Evolutionary conservation across 2,888 invertebrate genomes (phyloP).

Genomic region (Tetheella fluctuosa): DNA sequence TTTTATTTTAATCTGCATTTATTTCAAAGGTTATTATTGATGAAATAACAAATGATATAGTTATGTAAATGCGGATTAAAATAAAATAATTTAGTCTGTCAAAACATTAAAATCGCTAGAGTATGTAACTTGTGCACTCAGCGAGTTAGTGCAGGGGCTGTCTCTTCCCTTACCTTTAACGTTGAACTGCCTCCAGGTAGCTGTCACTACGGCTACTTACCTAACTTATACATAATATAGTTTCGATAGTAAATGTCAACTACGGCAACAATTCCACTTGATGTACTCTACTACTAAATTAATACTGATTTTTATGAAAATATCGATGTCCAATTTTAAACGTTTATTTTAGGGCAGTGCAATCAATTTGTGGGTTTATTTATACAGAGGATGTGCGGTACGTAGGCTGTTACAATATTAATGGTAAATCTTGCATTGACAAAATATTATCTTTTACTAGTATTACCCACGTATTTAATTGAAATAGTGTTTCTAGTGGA

Average conservation of each 20-base stretch:
- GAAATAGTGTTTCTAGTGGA: too few species aligned
- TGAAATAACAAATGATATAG: too few species aligned
- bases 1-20: too few species aligned
- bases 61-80: too few species aligned
- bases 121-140: constrained; percentile 11
- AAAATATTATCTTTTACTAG: too few species aligned
- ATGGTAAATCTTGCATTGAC: too few species aligned
- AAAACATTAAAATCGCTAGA: constrained; percentile 14
- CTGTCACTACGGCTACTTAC: constrained; percentile 40
- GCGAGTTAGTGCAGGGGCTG: constrained; percentile 27
- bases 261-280: constrained; percentile 29
- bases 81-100: too few species aligned
- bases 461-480: too few species aligned
- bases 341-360: not conserved
- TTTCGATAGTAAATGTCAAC: constrained; percentile 47
- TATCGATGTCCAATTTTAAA: constrained; percentile 40
- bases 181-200: constrained; percentile 45
- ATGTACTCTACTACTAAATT: constrained; percentile 38
- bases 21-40: too few species aligned
- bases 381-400: too few species aligned
- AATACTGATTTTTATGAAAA: constrained; percentile 38
- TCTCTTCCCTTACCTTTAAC: constrained; percentile 28
- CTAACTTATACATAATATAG: constrained; percentile 40
- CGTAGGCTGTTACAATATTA: not conserved
- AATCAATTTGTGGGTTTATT: not conserved